Conservation (phyloP, 2,888 invertebrate genomes). For the Caenorhabditis plicata region DNA sequence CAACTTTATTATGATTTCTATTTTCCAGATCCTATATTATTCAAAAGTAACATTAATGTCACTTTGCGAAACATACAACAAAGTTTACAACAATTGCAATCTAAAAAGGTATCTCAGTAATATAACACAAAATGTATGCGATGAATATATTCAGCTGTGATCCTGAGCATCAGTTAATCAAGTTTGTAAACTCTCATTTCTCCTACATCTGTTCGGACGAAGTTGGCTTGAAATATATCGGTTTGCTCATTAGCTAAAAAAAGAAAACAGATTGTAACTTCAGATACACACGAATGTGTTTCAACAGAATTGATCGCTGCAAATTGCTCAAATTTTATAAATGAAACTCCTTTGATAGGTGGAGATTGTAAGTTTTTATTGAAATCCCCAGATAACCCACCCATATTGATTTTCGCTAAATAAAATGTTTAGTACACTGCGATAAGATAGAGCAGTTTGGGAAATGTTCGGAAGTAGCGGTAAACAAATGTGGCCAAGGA, state of each 20-base stretch:
- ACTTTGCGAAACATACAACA: conserved; percentile 18
- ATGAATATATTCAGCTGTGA: no score
- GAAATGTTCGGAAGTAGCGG: conserved; percentile 19
- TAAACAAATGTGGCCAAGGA: conserved; percentile 19
- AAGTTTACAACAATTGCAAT: conserved; percentile 11
- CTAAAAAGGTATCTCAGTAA: conserved; percentile 14
- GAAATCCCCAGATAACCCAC: not conserved
- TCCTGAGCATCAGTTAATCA: conserved; percentile 10
- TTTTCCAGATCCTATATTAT: conserved; percentile 22
- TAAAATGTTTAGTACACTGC: conserved; percentile 2
- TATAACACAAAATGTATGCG: no score
- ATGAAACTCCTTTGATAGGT: conserved; percentile 18
- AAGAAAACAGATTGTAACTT: no score
- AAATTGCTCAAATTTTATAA: conserved; percentile 13
- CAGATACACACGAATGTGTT: conserved; percentile 19
- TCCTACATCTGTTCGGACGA: conserved; percentile 12
- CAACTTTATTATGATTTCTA: no score
- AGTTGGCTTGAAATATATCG: conserved; percentile 1
- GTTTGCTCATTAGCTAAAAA: no score
- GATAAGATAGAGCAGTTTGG: conserved; percentile 23
- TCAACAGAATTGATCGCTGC: conserved; percentile 2
- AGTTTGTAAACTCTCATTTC: conserved; percentile 18
- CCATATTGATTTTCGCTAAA: not conserved
- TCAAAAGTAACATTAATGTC: conserved; percentile 12
- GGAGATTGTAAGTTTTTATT: conserved; percentile 12